Evolutionary conservation across 1,140 invertebrate species (phyloP).

Genomic region (Aphis gossypii): DNA sequence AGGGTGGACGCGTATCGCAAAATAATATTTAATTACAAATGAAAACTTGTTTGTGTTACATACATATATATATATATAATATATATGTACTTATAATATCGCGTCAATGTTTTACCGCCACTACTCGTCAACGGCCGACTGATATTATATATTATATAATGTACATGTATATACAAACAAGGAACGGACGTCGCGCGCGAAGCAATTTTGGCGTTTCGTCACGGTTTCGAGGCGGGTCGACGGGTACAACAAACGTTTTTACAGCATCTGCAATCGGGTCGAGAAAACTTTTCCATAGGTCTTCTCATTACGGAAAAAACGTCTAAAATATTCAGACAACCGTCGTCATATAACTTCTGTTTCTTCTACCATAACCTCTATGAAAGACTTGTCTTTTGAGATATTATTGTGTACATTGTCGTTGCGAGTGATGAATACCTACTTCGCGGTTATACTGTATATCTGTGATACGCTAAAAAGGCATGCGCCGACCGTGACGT

Average conservation of each 20-base stretch:
- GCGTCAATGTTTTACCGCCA: background rate
- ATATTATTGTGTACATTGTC: background rate
- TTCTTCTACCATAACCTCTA: background rate
- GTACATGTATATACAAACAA: background rate
- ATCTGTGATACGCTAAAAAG: background rate
- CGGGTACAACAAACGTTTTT: background rate
- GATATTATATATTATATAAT: background rate
- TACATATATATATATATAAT: background rate
- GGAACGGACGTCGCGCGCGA: background rate
- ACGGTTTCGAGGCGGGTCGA: background rate
- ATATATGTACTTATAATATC: background rate
- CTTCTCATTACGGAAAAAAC: background rate
- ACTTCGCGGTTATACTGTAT: background rate
- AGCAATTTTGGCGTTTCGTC: background rate
- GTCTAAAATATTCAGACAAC: background rate
- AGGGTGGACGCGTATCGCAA: background rate
- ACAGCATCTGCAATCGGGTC: background rate
- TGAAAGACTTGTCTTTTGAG: background rate
- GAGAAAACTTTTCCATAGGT: background rate
- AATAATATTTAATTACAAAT: conserved; percentile 35
- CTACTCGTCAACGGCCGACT: background rate
- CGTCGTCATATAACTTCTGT: background rate
- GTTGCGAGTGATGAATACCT: background rate
- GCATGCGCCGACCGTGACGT: background rate
- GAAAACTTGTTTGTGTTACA: background rate